A percentile compares a stretch with the other conserved stretches of the same genome.
Evolutionary conservation across 2,797 vertebrate species (phyloP).

Genomic region (Chromis chromis): DNA sequence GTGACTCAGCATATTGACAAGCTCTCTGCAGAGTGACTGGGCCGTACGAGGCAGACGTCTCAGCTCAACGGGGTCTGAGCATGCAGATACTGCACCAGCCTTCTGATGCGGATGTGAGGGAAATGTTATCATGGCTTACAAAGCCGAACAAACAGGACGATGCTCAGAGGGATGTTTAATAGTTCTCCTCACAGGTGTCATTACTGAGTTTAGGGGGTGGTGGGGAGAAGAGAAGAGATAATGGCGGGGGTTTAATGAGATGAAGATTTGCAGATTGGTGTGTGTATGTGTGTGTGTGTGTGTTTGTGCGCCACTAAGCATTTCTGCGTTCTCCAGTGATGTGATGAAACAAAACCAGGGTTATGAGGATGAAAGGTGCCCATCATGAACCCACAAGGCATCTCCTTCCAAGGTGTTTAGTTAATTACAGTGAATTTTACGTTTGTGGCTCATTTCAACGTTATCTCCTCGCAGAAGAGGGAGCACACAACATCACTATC

Average conservation of each 20-base stretch:
- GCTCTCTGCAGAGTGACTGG: conserved; percentile 39
- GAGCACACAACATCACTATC: background rate
- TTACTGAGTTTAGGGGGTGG: conserved; percentile 6
- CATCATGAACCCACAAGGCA: conserved; percentile 20
- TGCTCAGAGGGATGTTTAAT: conserved; percentile 23
- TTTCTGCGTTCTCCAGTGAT: conserved; percentile 13
- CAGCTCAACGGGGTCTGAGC: conserved; percentile 26
- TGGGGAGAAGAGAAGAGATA: background rate
- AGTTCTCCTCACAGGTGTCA: conserved; percentile 26
- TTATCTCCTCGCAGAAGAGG: conserved; percentile 17
- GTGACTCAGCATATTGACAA: conserved; percentile 64
- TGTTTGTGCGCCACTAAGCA: background rate
- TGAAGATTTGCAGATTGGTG: conserved; percentile 9
- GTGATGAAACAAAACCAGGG: conserved; percentile 19
- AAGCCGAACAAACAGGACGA: conserved; percentile 23
- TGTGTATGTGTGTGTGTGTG: background rate
- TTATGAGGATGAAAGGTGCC: conserved; percentile 22
- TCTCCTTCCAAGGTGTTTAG: conserved; percentile 30
- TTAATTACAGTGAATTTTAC: conserved; percentile 27
- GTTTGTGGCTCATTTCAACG: conserved; percentile 20
- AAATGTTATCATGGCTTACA: conserved; percentile 44
- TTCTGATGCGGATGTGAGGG: conserved; percentile 50
- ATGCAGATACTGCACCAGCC: conserved; percentile 29
- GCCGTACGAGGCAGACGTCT: conserved; percentile 11
- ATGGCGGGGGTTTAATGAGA: conserved; percentile 5